Conservation (phyloP, 2,113 vertebrate genomes). For the Coptodon rendalli region DNA sequence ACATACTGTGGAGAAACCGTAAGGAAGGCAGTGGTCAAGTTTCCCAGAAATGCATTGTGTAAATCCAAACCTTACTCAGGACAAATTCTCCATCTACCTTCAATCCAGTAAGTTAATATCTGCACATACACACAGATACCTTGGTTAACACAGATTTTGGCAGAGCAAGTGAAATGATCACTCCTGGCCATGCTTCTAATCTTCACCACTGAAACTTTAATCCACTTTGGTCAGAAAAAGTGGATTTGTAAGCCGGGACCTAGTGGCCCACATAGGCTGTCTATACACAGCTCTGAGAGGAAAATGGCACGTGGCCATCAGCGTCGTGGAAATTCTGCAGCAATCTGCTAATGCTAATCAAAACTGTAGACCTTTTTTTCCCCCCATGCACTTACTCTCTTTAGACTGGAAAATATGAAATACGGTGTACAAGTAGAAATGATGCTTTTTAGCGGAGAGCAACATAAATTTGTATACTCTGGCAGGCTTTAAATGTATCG, state of each 20-base stretch:
- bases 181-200: slow-evolving; percentile 47
- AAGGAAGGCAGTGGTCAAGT: background rate
- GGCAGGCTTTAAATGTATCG: background rate
- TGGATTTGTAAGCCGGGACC: slow-evolving; percentile 31
- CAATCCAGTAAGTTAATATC: background rate
- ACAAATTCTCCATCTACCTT: background rate
- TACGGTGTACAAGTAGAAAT: background rate
- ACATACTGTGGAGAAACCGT: background rate
- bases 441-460: background rate
- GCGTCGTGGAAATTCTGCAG: background rate
- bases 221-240: slow-evolving; percentile 55
- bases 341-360: background rate
- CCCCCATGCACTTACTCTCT: background rate
- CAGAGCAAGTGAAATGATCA: slow-evolving; percentile 23
- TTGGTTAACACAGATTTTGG: background rate
- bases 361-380: background rate
- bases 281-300: background rate
- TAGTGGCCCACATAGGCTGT: slow-evolving; percentile 24
- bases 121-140: background rate
- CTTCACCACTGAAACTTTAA: slow-evolving; percentile 39
- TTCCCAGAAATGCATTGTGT: background rate
- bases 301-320: background rate
- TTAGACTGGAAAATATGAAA: background rate
- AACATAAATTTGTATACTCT: background rate
- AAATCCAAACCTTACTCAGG: background rate